Base-by-base conservation (phyloP, 2,888 invertebrate species). In the Willowsia nigromaculata region DNA sequence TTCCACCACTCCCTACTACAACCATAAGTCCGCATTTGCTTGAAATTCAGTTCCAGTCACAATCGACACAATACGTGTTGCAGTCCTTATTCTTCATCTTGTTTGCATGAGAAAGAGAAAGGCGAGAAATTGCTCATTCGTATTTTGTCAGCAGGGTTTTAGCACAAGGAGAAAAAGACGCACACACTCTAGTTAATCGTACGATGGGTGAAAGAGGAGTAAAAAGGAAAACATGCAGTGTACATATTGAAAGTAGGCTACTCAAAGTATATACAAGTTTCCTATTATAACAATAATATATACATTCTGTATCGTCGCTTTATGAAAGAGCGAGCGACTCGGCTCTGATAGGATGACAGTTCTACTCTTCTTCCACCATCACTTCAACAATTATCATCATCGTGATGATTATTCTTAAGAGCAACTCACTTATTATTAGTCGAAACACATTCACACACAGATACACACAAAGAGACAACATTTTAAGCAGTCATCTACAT, bases 11-110 rank as follows among this genome's bases (percentile, higher is more conserved):
- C 22, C 43, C 30, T 33, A 13, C 33, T 6, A 5, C 37, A 15
- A 1, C 13, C 43, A 22, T 25, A 78, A 50, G 53, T 84, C 71
- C 27, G 65, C 65, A 62, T 53, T 74, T 40, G 25, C n/a, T 85
- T 76, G 74, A 30, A 85, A 85, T 85, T 85, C 85, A 40, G 59
- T 37, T 71, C 62, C 76, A 74, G 85, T 74, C 85, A 74, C 85
- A 74, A 76, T 85, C 65, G 59, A 74, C 84, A 84, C 74, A 85
- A 43, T 83, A 85, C 76, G 85, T 85, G 85, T 76, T 59, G 53
- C 62, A 59, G 81, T 0, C 43, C 25, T 81, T 40, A 56, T 33
- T 78, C 40, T 43, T 15, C n/a, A n/a, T n/a, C 62, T 68, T 37
- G 25, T 84, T 53, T 71, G 71, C 82, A 50, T 82, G 47, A 65